Conservation (phyloP, 2,113 vertebrate species). For the Erpornis zantholeuca region DNA sequence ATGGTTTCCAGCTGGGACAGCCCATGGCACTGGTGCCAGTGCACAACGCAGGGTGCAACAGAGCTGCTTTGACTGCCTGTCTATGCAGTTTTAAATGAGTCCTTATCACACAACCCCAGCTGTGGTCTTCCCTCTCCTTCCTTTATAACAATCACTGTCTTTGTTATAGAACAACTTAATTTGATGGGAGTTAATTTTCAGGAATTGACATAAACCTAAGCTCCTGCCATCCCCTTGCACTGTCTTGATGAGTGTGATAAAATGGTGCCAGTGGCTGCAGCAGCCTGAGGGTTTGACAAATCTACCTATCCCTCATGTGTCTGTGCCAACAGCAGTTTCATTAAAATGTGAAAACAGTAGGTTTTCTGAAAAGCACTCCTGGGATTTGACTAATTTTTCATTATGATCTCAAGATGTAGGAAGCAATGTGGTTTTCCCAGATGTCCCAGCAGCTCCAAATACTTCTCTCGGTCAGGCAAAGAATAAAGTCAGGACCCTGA, state of each 20-base stretch:
- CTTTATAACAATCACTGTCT: not conserved
- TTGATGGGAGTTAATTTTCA: not conserved
- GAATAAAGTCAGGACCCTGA: not conserved
- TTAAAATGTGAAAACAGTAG: not conserved
- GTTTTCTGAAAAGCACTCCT: not conserved
- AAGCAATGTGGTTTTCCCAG: not conserved
- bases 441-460: not conserved
- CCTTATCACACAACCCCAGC: not conserved
- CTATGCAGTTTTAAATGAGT: not conserved
- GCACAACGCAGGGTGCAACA: accelerated
- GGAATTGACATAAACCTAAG: not conserved
- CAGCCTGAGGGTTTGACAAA: not conserved
- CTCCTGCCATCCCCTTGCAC: not conserved
- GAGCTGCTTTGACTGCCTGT: not conserved
- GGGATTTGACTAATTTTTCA: not conserved
- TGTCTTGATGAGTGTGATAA: not conserved
- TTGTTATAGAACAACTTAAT: not conserved
- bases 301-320: not conserved
- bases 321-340: not conserved
- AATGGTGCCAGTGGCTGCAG: not conserved
- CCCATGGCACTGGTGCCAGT: not conserved
- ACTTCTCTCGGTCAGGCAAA: not conserved
- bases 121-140: not conserved
- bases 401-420: not conserved
- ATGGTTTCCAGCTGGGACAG: not conserved